Percentiles rank a stretch among this genome's conserved stretches.
phyloP scores from a whole-genome alignment of 30 jellyfish, hydroid and myxozoan species.

The Phacellophora camtschatica region DNA sequence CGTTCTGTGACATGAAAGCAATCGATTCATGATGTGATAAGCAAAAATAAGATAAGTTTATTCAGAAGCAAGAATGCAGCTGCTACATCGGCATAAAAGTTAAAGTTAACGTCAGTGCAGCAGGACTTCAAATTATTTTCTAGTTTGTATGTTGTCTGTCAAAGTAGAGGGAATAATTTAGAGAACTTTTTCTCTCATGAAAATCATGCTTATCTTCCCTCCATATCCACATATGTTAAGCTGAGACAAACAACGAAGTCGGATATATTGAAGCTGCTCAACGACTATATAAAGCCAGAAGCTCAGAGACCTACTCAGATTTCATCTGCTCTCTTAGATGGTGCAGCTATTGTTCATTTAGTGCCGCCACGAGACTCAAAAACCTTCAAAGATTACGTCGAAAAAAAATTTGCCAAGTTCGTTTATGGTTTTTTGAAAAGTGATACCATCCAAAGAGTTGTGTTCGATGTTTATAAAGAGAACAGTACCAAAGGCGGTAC shows the following conservation, averaged over 20 bases:
- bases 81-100: neutral
- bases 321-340: constrained; percentile 31
- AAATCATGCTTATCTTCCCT: constrained; percentile 36
- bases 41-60: constrained; percentile 24
- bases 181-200: constrained; percentile 44
- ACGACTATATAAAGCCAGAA: constrained; percentile 25
- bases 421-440: neutral
- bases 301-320: neutral
- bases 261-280: neutral
- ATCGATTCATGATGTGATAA: constrained; percentile 33
- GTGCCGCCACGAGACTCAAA: neutral
- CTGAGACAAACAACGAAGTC: neutral
- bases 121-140: constrained; percentile 22
- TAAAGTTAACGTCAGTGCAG: constrained; percentile 8
- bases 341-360: constrained; percentile 48
- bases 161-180: constrained; percentile 22
- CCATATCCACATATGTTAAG: constrained; percentile 24
- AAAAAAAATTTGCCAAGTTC: neutral
- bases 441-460: constrained; percentile 5
- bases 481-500: constrained; percentile 17
- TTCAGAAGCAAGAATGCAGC: constrained; percentile 12
- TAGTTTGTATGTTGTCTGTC: constrained; percentile 14
- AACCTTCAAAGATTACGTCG: constrained; percentile 19
- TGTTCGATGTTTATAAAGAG: constrained; percentile 25
- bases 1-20: neutral